Conservation (phyloP, 2,888 invertebrate genomes). For the Nomada fabriciana region DNA sequence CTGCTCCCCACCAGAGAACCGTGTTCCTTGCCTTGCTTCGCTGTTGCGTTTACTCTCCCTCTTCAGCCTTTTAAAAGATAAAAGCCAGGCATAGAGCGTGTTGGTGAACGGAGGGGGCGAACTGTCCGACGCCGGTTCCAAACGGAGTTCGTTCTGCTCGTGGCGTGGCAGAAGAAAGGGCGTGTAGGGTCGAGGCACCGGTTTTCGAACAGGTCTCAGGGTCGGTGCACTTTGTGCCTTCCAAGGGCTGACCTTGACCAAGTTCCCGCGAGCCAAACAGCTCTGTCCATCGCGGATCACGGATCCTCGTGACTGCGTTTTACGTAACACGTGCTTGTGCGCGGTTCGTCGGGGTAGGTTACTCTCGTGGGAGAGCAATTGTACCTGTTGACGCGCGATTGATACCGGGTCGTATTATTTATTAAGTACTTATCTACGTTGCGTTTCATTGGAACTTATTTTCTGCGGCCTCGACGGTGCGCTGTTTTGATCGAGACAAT, state of each 20-base stretch:
- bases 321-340: slow-evolving; percentile 46
- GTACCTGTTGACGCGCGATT: slow-evolving; percentile 18
- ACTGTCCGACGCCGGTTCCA: slow-evolving; percentile 43
- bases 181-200: slow-evolving; percentile 30
- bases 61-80: slow-evolving; percentile 68
- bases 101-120: slow-evolving; percentile 30
- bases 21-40: slow-evolving; percentile 63
- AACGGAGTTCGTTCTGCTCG: slow-evolving; percentile 9
- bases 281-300: slow-evolving; percentile 32
- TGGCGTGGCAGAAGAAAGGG: slow-evolving; percentile 10
- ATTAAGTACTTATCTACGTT: not conserved
- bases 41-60: slow-evolving; percentile 58
- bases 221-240: slow-evolving; percentile 46
- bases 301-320: slow-evolving; percentile 41
- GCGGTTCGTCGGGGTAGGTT: slow-evolving; percentile 23
- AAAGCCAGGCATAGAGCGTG: slow-evolving; percentile 54
- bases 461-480: slow-evolving; percentile 2
- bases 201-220: slow-evolving; percentile 51
- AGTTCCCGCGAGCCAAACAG: slow-evolving; percentile 57
- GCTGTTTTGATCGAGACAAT: not conserved
- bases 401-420: not conserved
- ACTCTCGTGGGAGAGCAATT: slow-evolving; percentile 6
- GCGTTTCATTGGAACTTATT: not conserved
- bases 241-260: slow-evolving; percentile 73
- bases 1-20: slow-evolving; percentile 75